A percentile compares a stretch with the other conserved stretches of the same genome.
Evolutionary conservation across 2,113 vertebrate species (phyloP).

Genomic region (Epinephelus fuscoguttatus): DNA sequence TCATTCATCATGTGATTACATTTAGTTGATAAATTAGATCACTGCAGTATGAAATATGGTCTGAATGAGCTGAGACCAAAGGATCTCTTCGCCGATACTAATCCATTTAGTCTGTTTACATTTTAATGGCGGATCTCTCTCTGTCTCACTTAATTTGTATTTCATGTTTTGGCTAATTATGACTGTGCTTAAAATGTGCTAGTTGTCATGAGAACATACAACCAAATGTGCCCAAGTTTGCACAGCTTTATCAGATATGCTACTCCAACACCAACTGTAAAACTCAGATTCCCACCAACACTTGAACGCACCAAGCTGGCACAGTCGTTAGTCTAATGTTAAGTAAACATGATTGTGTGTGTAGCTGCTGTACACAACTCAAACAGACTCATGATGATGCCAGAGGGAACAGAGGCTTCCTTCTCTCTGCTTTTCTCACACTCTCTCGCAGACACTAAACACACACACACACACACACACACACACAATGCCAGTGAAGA

Average conservation of each 20-base stretch:
- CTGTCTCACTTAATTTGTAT: neutral
- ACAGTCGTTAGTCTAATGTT: neutral
- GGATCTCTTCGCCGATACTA: neutral
- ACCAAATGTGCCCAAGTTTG: neutral
- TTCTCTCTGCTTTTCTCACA: slow-evolving; percentile 19
- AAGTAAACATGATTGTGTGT: neutral
- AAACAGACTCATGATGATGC: neutral
- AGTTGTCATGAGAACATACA: no score
- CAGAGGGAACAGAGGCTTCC: slow-evolving; percentile 9
- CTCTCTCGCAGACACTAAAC: neutral
- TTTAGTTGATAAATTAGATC: neutral
- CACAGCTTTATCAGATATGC: neutral
- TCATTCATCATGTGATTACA: neutral
- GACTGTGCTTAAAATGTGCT: neutral
- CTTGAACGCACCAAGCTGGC: neutral
- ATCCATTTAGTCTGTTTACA: neutral
- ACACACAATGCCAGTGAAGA: neutral
- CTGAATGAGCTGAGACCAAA: neutral
- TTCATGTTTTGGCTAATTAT: neutral
- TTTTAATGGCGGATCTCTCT: neutral
- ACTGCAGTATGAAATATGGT: neutral
- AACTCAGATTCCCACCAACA: neutral
- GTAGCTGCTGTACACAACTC: neutral
- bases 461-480: slow-evolving; percentile 15
- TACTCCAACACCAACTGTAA: no score